Conservation (phyloP, 1,140 invertebrate genomes). For the Zaprionus ghesquierei region DNA sequence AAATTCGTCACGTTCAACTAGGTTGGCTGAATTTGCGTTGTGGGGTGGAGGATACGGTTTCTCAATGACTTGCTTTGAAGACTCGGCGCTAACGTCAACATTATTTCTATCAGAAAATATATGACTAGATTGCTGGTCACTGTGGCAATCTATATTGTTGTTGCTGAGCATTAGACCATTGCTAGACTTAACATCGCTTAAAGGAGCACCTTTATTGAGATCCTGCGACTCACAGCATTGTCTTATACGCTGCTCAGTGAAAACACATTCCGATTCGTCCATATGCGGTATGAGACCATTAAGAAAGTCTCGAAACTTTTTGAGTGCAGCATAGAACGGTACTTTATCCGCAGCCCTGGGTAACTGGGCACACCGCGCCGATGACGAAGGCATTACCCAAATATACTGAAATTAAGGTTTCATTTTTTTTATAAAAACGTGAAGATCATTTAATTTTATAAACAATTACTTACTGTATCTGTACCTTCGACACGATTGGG, state of each 20-base stretch:
- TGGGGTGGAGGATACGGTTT: slow-evolving; percentile 33
- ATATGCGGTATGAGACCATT: slow-evolving; percentile 93
- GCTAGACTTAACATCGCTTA: background rate
- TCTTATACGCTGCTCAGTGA: slow-evolving; percentile 90
- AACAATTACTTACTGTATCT: slow-evolving; percentile 91
- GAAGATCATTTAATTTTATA: background rate
- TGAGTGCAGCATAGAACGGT: slow-evolving; percentile 96
- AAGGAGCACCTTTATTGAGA: background rate
- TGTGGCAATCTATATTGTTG: background rate
- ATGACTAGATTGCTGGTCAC: slow-evolving; percentile 21
- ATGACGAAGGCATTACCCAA: slow-evolving; percentile 99
- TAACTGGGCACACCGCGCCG: slow-evolving; percentile 96
- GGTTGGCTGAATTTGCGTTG: slow-evolving; percentile 23
- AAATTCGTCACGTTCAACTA: slow-evolving; percentile 12
- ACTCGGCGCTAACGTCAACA: slow-evolving; percentile 14
- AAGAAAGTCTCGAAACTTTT: slow-evolving; percentile 97
- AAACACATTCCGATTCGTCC: slow-evolving; percentile 96
- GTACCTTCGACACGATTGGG: slow-evolving; percentile 96
- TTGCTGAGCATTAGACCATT: background rate
- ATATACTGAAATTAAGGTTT: slow-evolving; percentile 88
- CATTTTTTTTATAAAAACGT: background rate
- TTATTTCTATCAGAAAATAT: slow-evolving; percentile 35
- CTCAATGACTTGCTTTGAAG: slow-evolving; percentile 26
- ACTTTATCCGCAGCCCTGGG: slow-evolving; percentile 98
- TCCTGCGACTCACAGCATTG: slow-evolving; percentile 85